Base-by-base conservation (phyloP, 2,797 vertebrate species). In the Paguma larvata region DNA sequence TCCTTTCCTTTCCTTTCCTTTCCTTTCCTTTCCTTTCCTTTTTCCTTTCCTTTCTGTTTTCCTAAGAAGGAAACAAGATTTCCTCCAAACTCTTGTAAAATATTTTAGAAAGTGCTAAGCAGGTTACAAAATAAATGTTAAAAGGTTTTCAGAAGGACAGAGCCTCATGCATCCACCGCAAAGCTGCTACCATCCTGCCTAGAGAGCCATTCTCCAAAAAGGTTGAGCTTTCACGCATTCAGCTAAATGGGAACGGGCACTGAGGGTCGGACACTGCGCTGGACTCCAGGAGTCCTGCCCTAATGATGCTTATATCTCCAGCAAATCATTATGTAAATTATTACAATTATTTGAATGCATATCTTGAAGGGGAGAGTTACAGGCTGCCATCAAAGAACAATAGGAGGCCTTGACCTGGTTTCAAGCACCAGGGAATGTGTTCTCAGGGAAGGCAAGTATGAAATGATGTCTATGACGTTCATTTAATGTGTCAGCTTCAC, bases 81-180 rank as follows among this genome's bases (percentile, higher is more conserved):
- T 95, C 13, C 48, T n/a, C 44, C 30, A 75, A 63, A 72, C 15
- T 9, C 19, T 86, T 92, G 89, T 92, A 53, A 91, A 56, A 87
- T 91, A 62, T 32, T 68, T 80, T 95, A 78, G 53, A 91, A 96
- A 77, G 67, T 34, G 44, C 51, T 93, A 62, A 88, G 67, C 23
- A 92, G 23, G 9, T 85, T 95, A 15, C 72, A 84, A 34, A 82
- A 15, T 78, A 67, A 51, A 63, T 48, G 38, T 41, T 62, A 56
- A 48, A 41, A 23, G 23, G 5, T 1, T 27, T 70, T 88, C 65
- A 95, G 63, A 91, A 48, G 14, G 38, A 70, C 15, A 87, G 51
- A 53, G 16, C 4, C 23, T 13, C 4, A 0, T 41, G 9, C 0
- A 13, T 73, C 38, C 41, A 25, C n/a, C 51, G 8, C 32, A 85